phyloP scores from a whole-genome alignment of 2,113 vertebrate genomes.

The Cichladusa arquata region DNA sequence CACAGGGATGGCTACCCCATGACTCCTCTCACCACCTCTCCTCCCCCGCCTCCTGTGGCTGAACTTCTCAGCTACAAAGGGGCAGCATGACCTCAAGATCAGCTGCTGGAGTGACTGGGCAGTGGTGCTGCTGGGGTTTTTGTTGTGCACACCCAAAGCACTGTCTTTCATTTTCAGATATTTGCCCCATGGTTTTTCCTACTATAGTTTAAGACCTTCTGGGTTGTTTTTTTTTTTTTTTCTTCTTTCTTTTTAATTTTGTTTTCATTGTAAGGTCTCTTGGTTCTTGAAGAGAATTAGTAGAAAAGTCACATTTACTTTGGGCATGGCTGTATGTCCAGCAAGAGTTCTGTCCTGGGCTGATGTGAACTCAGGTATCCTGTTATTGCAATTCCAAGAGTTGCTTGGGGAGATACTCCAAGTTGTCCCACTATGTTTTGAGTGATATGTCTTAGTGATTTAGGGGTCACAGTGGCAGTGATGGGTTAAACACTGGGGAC shows the following conservation, averaged over 20 bases:
- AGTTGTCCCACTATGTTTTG: neutral
- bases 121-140: neutral
- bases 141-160: neutral
- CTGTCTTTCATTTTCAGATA: neutral
- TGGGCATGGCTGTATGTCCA: neutral
- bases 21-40: neutral
- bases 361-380: neutral
- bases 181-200: neutral
- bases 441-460: neutral
- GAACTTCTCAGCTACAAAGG: neutral
- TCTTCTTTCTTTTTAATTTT: neutral
- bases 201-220: neutral
- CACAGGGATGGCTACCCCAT: fast-evolving
- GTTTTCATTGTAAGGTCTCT: neutral
- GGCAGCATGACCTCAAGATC: neutral
- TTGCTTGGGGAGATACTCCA: neutral
- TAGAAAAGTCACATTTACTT: neutral
- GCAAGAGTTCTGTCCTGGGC: neutral
- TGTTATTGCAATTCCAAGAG: neutral
- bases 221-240: neutral
- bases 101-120: neutral
- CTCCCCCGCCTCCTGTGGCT: neutral
- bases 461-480: neutral
- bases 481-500: neutral
- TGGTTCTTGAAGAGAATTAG: neutral